Conservation (phyloP, 2,888 invertebrate species). For the Selenia dentaria region DNA sequence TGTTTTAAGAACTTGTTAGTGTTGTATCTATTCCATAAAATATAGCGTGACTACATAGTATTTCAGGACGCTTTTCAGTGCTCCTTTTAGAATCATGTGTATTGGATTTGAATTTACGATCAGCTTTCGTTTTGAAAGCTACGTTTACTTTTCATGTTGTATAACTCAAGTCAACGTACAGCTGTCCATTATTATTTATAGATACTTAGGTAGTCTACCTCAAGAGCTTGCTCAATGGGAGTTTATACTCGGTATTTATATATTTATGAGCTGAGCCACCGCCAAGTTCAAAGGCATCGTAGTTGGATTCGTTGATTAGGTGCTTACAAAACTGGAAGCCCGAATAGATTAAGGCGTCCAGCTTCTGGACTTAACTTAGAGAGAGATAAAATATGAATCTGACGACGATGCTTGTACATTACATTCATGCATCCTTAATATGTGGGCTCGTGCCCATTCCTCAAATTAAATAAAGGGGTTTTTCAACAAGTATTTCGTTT, state of each 20-base stretch:
- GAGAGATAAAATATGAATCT: slow-evolving; percentile 30
- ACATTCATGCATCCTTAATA: too few species aligned
- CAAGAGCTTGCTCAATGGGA: slow-evolving; percentile 26
- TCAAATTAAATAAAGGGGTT: too few species aligned
- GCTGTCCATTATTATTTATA: slow-evolving; percentile 35
- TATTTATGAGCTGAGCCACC: slow-evolving; percentile 34
- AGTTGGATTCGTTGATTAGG: slow-evolving; percentile 31
- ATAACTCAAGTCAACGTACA: slow-evolving; percentile 24
- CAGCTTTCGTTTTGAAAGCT: slow-evolving; percentile 40
- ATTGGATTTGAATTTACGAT: slow-evolving; percentile 55
- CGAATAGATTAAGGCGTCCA: slow-evolving; percentile 32
- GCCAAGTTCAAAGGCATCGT: slow-evolving; percentile 35
- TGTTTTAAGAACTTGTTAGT: too few species aligned
- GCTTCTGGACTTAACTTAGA: slow-evolving; percentile 22
- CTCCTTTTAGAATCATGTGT: slow-evolving; percentile 43
- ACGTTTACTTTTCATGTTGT: slow-evolving; percentile 40
- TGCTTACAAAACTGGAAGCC: slow-evolving; percentile 33
- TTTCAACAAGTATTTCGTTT: too few species aligned
- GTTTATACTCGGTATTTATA: slow-evolving; percentile 24
- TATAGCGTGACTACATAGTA: slow-evolving; percentile 45
- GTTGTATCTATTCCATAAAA: too few species aligned
- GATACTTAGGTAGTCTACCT: not conserved
- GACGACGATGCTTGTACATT: too few species aligned
- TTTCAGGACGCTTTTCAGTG: slow-evolving; percentile 39
- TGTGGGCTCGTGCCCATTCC: too few species aligned